These are phyloP conservation scores for Ctenoplectra terminalis DNA, from an alignment of 1,140 invertebrate species.

Conservation along the genomic window DNA sequence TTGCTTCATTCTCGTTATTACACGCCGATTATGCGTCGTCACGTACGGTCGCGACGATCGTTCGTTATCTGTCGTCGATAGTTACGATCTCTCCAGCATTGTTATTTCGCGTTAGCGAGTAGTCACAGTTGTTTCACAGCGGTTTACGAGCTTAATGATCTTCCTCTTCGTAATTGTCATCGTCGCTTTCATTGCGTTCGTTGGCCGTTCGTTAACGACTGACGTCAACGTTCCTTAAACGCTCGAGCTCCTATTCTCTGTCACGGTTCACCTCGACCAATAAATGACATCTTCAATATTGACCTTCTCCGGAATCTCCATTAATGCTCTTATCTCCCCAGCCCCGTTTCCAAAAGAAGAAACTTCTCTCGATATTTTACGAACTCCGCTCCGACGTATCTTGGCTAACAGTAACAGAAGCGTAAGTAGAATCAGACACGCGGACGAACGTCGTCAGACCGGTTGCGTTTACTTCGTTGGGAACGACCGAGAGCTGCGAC, in stretches of 20 bases:
- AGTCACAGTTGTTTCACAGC: background rate
- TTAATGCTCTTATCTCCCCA: background rate
- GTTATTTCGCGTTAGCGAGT: background rate
- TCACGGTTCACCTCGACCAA: background rate
- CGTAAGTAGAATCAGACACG: no score
- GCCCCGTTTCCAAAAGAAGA: background rate
- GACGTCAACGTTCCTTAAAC: background rate
- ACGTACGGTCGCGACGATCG: background rate
- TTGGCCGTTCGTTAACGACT: background rate
- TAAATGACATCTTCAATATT: constrained; percentile 5
- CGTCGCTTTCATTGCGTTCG: background rate
- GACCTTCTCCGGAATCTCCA: background rate
- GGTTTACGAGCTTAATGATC: background rate
- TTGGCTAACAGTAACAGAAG: no score
- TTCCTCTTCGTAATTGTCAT: background rate
- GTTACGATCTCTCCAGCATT: background rate
- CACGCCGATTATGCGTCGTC: background rate
- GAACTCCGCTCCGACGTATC: background rate
- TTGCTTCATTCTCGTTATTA: background rate
- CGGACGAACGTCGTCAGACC: no score
- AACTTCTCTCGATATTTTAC: background rate
- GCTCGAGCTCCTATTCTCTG: background rate
- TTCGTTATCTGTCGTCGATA: background rate
- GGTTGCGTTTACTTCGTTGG: no score
- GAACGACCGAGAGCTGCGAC: no score